Base-by-base conservation (phyloP, 2,888 invertebrate species). In the Scaeva pyrastri region DNA sequence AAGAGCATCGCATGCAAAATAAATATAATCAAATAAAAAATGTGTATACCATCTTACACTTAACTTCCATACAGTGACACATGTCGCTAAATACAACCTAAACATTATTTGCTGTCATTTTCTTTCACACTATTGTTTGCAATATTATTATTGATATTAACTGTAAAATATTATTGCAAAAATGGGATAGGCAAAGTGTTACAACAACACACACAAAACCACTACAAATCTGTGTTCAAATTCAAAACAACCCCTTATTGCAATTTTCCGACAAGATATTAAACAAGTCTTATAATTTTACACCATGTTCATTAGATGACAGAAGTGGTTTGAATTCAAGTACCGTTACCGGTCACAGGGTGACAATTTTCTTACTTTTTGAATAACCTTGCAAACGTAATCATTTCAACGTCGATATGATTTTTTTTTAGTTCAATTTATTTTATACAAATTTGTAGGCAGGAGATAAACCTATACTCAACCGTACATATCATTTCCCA, bases 1-100 rank as follows among this genome's bases (percentile, higher is more conserved):
- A 84, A 79, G 79, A 79, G 79, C 45, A 75, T 64, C 55, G 41
- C 79, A 74, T 84, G 79, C 75, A 79, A 84, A 83, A 71, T 75
- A 79, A n/a, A 60, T 71, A 71, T 52, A 71, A 71, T 78, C 62
- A 64, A 75, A 58, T 50, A 56, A 71, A 70, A n/a, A 71, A 43
- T 70, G 66, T 78, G 56, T 56, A 70, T 70, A 77, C 72, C 58
- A 41, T 31, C 36, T 60, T 62, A 78, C 26, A 48, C 7, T 66
- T 39, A n/a, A 39, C 50, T 74, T 62, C 48, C 19, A 45, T n/a
- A 58, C 70, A 71, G 26, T 79, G 70, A 74, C 62, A 78, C 50
- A 68, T 50, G 75, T 62, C 66, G 39, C 75, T 74, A 75, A 31
- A 79, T 58, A 75, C 84, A 79, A 84, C 52, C 75, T 79, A 71